phyloP scores from a whole-genome alignment of 2,113 vertebrate species.

The Lonchura striata region DNA sequence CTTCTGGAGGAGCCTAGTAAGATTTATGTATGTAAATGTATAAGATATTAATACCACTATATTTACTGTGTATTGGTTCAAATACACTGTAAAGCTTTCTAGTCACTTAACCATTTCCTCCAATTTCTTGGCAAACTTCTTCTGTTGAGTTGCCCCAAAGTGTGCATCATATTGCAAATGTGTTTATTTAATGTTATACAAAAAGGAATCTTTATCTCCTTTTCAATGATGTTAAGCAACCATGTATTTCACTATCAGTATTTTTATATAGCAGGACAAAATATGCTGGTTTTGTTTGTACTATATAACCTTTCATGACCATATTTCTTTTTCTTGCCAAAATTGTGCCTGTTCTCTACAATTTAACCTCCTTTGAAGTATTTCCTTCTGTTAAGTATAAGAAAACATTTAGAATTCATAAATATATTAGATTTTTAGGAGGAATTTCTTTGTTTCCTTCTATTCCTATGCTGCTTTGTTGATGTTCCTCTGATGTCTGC shows the following conservation, averaged over 20 bases:
- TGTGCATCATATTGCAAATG: not conserved
- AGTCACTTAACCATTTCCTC: not conserved
- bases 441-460: not conserved
- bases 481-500: not conserved
- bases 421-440: not conserved
- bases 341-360: not conserved
- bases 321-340: not conserved
- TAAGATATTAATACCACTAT: not conserved
- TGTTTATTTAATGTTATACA: not conserved
- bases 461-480: not conserved
- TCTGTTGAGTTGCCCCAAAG: not conserved
- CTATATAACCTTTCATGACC: not conserved
- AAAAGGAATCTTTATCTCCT: not conserved
- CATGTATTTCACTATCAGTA: not conserved
- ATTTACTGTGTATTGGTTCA: not conserved
- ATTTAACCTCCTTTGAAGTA: not conserved
- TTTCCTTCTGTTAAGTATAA: not conserved
- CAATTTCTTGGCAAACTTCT: not conserved
- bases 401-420: not conserved
- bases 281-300: not conserved
- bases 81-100: not conserved
- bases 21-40: not conserved
- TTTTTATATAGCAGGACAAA: not conserved
- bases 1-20: not conserved
- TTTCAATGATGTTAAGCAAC: not conserved